Evolutionary conservation across 2,888 invertebrate species (phyloP), one percentile per base, ranked within the genome.

Genomic region (Agrilus cyanescens): DNA sequence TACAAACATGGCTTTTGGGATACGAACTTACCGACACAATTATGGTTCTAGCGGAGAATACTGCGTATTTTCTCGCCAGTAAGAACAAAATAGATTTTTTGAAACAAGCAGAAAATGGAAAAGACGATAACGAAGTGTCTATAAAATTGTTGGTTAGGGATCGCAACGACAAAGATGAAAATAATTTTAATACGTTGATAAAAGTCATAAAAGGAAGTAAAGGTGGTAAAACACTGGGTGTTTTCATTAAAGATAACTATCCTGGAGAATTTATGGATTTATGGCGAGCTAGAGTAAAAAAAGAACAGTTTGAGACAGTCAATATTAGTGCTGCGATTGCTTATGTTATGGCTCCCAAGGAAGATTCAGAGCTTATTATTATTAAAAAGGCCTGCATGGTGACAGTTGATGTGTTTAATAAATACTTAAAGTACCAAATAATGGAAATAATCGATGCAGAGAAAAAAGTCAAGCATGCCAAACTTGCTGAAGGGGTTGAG

Each of bases 381-480:
- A 81, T 96, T 41, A 91, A 89, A 60, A 93, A 93, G 69, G 95
- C 98, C 0, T 88, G 88, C 54, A 71, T 86, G 61, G 90, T 93
- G 10, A 89, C 95, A 8, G 86, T 89, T 42, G 95, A 96, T 69
- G 83, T 98, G 12, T 98, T 95, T 65, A 88, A 85, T 38, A 97
- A 97, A 66, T 95, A 91, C 68, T 75, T 98, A 33, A 90, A 93
- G 65, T 93, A 95, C 67, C 93, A 97, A 68, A 88, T 98, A 51
- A 94, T 97, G 86, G 95, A 95, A 65, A 91, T 97, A 53, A 93
- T 98, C 60, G 97, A 98, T 74, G 85, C 90, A 4, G 98, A 98
- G 63, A 93, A 86, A 85, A 94, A 94, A 85, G 89, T 96, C 1
- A 93, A 90, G 65, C 98, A 99, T 66, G 78, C 80, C 33, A 96